These are phyloP conservation scores for Orycteropus afer DNA, from an alignment of 2,113 vertebrate genomes.

Conservation along the genomic window DNA sequence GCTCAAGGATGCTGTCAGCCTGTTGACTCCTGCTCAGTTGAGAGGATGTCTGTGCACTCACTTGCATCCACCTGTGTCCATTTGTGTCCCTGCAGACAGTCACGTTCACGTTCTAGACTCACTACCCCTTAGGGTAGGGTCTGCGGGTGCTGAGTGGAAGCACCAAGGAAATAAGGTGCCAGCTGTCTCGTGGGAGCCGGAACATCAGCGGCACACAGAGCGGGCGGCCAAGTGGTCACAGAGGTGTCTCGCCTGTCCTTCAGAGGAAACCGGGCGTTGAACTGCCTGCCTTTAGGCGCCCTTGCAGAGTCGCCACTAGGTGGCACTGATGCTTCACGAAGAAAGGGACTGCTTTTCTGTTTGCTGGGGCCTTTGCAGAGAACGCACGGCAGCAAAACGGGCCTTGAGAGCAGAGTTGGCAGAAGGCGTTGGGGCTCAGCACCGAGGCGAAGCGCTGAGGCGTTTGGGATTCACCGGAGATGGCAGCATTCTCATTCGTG, in stretches of 20 bases:
- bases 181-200: neutral
- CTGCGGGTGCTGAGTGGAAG: neutral
- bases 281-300: neutral
- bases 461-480: neutral
- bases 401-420: conserved; percentile 49
- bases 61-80: neutral
- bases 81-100: neutral
- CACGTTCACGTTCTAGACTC: neutral
- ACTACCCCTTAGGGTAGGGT: neutral
- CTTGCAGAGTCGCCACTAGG: conserved; percentile 71
- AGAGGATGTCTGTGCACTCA: neutral
- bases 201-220: neutral
- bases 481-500: neutral
- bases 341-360: neutral
- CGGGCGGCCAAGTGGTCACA: too few species aligned
- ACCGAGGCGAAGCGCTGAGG: neutral
- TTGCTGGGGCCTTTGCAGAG: conserved; percentile 39
- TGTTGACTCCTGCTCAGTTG: neutral
- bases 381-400: conserved; percentile 60
- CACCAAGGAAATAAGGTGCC: neutral
- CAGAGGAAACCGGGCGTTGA: neutral
- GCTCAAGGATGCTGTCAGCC: neutral
- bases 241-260: neutral
- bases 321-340: conserved; percentile 72
- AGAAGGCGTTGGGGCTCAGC: conserved; percentile 14